Percentiles rank a stretch among this genome's conserved stretches.
These are phyloP conservation scores for Drosophila sucinea DNA, from an alignment of 1,140 invertebrate species.

Conservation along the genomic window DNA sequence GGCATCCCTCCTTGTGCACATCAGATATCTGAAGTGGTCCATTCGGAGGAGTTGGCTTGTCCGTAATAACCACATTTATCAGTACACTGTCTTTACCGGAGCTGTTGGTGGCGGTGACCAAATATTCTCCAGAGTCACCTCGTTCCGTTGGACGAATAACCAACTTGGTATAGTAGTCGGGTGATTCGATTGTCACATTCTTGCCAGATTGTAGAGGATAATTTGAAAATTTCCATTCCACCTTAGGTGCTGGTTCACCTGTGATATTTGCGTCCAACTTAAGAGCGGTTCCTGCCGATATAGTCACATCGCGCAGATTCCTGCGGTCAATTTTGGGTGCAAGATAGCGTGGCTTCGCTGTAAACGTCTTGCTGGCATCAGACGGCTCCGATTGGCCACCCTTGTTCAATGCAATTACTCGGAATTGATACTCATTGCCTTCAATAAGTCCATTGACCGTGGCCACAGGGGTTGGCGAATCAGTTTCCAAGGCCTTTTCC, in stretches of 20 bases:
- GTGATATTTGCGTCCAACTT: constrained; percentile 95
- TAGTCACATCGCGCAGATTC: constrained; percentile 93
- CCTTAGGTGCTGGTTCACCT: constrained; percentile 95
- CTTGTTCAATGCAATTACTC: constrained; percentile 98
- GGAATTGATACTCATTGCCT: constrained; percentile 99
- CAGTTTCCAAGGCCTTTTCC: constrained; percentile 94
- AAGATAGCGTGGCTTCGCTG: constrained; percentile 95
- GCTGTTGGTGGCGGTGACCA: constrained; percentile 92
- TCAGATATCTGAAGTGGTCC: constrained; percentile 94
- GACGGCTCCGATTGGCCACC: constrained; percentile 95
- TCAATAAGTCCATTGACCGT: constrained; percentile 94
- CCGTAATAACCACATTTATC: constrained; percentile 95
- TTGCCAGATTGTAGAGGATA: constrained; percentile 84
- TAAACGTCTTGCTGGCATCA: constrained; percentile 93
- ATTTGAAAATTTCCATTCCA: constrained; percentile 92
- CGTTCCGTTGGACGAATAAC: constrained; percentile 91
- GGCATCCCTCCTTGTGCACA: constrained; percentile 96
- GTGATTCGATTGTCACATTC: constrained; percentile 90
- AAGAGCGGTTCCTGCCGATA: constrained; percentile 95
- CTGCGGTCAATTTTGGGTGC: constrained; percentile 97
- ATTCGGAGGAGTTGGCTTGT: constrained; percentile 93
- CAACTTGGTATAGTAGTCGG: constrained; percentile 94
- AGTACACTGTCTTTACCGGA: constrained; percentile 95
- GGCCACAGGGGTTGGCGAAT: constrained; percentile 88
- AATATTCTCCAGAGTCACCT: constrained; percentile 94